Evolutionary conservation across 2,113 vertebrate species (phyloP).

Genomic region (Amazona guildingii): DNA sequence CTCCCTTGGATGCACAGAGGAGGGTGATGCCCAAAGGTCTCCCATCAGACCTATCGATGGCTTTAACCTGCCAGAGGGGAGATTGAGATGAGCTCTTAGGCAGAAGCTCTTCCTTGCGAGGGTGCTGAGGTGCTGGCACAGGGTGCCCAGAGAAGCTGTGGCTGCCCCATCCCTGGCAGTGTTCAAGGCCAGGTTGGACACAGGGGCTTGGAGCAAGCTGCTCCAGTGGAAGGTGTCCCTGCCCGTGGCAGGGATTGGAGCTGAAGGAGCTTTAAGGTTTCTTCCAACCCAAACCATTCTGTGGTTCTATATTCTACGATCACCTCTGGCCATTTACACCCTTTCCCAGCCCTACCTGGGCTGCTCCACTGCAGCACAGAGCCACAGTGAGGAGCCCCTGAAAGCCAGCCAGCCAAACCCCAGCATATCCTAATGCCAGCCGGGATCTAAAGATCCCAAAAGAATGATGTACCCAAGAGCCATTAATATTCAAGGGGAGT

Average conservation of each 20-base stretch:
- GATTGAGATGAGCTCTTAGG: not conserved
- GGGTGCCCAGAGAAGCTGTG: too few relatives aligned
- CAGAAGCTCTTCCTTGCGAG: not conserved
- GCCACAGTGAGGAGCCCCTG: fast-evolving
- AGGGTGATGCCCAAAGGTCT: not conserved
- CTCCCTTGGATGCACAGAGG: not conserved
- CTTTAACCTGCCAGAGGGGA: not conserved
- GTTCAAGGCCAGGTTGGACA: too few relatives aligned
- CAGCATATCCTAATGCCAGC: not conserved
- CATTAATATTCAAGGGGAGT: not conserved
- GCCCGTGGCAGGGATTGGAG: not conserved
- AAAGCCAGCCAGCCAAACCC: not conserved
- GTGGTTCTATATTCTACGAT: not conserved
- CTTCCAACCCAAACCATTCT: not conserved
- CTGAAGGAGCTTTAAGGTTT: not conserved
- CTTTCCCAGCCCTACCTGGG: not conserved
- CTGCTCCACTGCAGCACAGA: not conserved
- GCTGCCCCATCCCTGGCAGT: too few relatives aligned
- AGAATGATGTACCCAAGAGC: not conserved
- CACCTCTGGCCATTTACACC: not conserved
- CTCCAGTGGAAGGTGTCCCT: too few relatives aligned
- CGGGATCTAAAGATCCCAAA: not conserved
- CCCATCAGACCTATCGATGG: not conserved
- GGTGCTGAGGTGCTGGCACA: not conserved
- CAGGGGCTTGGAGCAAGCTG: too few relatives aligned